These are phyloP conservation scores for Pogonomyrmex barbatus DNA, from an alignment of 1,140 invertebrate species.

Conservation along the genomic window DNA sequence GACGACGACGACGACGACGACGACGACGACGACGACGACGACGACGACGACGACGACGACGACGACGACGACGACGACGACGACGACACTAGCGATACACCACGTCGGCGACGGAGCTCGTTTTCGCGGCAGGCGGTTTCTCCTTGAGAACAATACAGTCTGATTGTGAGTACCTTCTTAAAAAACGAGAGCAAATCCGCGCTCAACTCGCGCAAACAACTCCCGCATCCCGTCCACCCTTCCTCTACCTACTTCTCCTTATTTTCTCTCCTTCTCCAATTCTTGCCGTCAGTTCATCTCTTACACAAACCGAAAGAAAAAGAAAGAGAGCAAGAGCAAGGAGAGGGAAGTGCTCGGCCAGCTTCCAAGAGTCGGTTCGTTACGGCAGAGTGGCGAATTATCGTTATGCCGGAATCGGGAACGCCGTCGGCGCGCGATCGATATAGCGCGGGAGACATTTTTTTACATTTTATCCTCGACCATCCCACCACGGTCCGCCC, in stretches of 20 bases:
- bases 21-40: not conserved
- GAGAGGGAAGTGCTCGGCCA: not conserved
- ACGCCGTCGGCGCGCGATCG: slow-evolving; percentile 53
- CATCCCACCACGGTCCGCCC: not conserved
- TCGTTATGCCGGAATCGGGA: slow-evolving; percentile 75
- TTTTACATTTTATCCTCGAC: slow-evolving; percentile 46
- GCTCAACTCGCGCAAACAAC: slow-evolving; percentile 58
- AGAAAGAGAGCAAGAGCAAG: not conserved
- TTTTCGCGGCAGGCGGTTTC: slow-evolving; percentile 81
- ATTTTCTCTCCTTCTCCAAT: not conserved
- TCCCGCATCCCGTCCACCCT: slow-evolving; percentile 11
- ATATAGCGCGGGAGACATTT: slow-evolving; percentile 51
- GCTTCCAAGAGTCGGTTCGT: slow-evolving; percentile 63
- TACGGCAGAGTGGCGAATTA: slow-evolving; percentile 72
- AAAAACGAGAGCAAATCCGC: slow-evolving; percentile 68
- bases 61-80: slow-evolving; percentile 9
- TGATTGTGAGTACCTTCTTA: slow-evolving; percentile 80
- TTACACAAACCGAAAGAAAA: not conserved
- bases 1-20: not conserved
- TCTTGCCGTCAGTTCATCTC: not conserved
- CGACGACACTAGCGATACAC: slow-evolving; percentile 52
- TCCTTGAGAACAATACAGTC: slow-evolving; percentile 79
- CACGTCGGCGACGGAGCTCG: slow-evolving; percentile 73
- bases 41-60: not conserved
- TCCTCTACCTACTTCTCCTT: slow-evolving; percentile 24